phyloP scores from a whole-genome alignment of 2,888 invertebrate species.

The Erynnis tages region DNA sequence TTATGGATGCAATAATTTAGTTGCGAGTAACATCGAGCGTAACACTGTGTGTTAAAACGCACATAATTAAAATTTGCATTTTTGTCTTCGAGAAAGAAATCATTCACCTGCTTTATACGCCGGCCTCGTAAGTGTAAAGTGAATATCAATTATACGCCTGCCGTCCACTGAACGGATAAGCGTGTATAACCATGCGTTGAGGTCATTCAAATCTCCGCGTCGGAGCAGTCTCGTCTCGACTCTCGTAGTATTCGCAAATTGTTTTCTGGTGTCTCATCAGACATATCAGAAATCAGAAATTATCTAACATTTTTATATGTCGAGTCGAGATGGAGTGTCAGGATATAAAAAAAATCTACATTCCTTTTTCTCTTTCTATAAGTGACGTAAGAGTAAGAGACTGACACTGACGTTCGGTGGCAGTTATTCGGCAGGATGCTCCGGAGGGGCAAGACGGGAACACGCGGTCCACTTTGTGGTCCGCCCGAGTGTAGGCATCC shows the following conservation, averaged over 20 bases:
- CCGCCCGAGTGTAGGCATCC: slow-evolving; percentile 56
- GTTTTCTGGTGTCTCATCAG: too few species aligned
- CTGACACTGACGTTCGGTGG: too few species aligned
- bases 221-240: too few species aligned
- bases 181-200: slow-evolving; percentile 32
- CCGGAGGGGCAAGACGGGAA: slow-evolving; percentile 29
- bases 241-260: slow-evolving; percentile 41
- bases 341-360: too few species aligned
- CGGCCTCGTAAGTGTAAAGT: slow-evolving; percentile 37
- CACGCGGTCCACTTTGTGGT: slow-evolving; percentile 65
- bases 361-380: too few species aligned
- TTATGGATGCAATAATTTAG: slow-evolving; percentile 52
- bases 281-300: too few species aligned
- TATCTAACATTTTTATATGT: too few species aligned
- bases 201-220: slow-evolving; percentile 21
- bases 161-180: slow-evolving; percentile 34
- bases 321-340: too few species aligned
- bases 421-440: background rate
- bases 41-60: slow-evolving; percentile 47
- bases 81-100: slow-evolving; percentile 49
- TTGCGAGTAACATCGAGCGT: slow-evolving; percentile 44
- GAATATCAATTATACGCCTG: slow-evolving; percentile 48
- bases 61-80: slow-evolving; percentile 56
- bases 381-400: too few species aligned
- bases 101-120: slow-evolving; percentile 44